These are phyloP conservation scores for Cheilosia impressa DNA, from an alignment of 2,888 invertebrate genomes.

Conservation along the genomic window DNA sequence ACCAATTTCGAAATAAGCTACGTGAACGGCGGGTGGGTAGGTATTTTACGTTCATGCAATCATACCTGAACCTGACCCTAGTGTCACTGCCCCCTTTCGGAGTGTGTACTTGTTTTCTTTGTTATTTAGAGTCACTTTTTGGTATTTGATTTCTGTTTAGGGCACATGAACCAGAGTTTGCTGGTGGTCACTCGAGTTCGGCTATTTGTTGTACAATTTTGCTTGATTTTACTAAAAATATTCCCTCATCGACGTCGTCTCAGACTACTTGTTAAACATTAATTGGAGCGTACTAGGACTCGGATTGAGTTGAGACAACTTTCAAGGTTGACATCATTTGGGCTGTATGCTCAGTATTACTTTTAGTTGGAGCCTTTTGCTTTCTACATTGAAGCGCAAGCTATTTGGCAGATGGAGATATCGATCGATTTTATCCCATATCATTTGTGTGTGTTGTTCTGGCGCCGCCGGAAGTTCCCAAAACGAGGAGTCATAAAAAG, in stretches of 20 bases:
- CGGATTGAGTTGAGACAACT: neutral
- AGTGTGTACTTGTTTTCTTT: neutral
- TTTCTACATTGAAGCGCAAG: neutral
- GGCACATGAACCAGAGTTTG: neutral
- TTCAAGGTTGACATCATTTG: neutral
- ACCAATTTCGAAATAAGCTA: neutral
- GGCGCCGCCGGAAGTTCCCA: neutral
- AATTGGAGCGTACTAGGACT: neutral
- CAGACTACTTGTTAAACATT: neutral
- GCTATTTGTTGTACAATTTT: neutral
- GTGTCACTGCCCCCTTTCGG: no score
- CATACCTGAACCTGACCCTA: neutral
- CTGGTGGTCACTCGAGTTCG: conserved; percentile 1
- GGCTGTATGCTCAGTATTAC: neutral
- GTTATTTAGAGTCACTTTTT: neutral
- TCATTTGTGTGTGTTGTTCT: neutral
- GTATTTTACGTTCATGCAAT: neutral
- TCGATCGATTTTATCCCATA: neutral
- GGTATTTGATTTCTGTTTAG: neutral
- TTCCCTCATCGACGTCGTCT: neutral
- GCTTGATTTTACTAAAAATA: no score
- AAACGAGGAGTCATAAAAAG: neutral
- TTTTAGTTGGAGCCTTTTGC: neutral
- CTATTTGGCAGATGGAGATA: neutral
- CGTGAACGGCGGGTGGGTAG: neutral